Evolutionary conservation across 2,888 invertebrate genomes (phyloP).

Genomic region (Cyrtodaria siliqua): DNA sequence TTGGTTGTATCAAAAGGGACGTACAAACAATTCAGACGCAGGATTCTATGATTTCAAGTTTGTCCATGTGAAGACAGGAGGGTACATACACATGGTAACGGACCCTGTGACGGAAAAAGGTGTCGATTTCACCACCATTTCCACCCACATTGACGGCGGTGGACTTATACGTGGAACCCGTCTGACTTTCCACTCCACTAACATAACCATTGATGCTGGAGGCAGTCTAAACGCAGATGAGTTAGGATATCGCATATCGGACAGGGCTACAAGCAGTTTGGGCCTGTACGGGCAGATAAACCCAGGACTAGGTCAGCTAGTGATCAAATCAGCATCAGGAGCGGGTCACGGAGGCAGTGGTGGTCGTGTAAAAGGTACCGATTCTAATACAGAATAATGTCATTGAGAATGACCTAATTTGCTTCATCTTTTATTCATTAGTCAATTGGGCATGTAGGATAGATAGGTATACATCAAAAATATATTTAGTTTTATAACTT

Average conservation of each 20-base stretch:
- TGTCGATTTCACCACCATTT: constrained; percentile 65
- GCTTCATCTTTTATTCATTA: too few relatives aligned
- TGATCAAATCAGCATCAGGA: constrained; percentile 63
- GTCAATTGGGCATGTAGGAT: too few relatives aligned
- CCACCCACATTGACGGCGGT: constrained; percentile 76
- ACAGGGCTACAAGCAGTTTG: constrained; percentile 42
- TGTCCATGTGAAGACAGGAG: constrained; percentile 76
- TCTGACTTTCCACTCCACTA: constrained; percentile 68
- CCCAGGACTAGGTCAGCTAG: constrained; percentile 69
- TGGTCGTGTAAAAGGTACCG: constrained; percentile 69
- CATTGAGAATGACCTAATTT: too few relatives aligned
- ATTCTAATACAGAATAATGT: too few relatives aligned
- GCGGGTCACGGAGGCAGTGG: constrained; percentile 79
- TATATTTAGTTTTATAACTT: too few relatives aligned
- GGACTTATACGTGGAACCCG: constrained; percentile 74
- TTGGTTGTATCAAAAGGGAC: constrained; percentile 71
- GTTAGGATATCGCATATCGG: constrained; percentile 69
- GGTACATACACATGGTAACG: constrained; percentile 74
- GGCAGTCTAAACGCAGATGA: constrained; percentile 72
- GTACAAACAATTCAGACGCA: constrained; percentile 62
- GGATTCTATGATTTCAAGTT: constrained; percentile 70
- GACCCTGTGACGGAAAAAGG: constrained; percentile 72
- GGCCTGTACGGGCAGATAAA: constrained; percentile 69
- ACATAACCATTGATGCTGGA: constrained; percentile 75
- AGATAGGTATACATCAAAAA: too few relatives aligned